phyloP scores from a whole-genome alignment of 2,113 vertebrate genomes.

The Bubo bubo region DNA sequence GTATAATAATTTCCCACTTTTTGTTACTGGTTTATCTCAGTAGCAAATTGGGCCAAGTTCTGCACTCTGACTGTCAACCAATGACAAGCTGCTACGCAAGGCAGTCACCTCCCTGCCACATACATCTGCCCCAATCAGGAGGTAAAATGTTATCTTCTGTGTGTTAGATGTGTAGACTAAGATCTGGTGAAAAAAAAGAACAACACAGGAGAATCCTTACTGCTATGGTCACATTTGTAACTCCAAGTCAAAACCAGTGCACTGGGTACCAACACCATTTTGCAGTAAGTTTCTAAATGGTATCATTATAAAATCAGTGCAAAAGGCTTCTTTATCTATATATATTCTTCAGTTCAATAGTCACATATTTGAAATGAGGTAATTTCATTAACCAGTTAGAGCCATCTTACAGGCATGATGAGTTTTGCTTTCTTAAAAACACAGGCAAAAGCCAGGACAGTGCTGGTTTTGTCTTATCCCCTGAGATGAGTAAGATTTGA shows the following conservation, averaged over 20 bases:
- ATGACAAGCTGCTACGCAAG: not conserved
- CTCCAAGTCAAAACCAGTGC: not conserved
- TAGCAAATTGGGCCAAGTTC: not conserved
- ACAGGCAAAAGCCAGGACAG: not conserved
- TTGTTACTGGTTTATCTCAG: not conserved
- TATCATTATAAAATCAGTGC: not conserved
- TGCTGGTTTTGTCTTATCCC: not conserved
- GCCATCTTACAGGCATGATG: rapidly evolving
- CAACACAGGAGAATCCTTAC: not conserved
- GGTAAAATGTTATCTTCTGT: not conserved
- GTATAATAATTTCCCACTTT: not conserved
- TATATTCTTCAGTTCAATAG: not conserved
- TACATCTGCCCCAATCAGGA: not conserved
- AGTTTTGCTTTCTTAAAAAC: not conserved
- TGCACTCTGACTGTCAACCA: not conserved
- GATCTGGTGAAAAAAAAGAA: not conserved
- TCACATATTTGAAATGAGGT: not conserved
- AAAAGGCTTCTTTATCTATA: not conserved
- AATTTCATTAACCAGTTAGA: not conserved
- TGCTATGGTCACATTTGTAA: not conserved
- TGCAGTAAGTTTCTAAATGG: not conserved
- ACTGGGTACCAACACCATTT: not conserved
- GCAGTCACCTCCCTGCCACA: not conserved
- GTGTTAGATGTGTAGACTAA: not conserved
- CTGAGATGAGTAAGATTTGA: not conserved